Conservation (phyloP, 2,888 invertebrate species). For the Idaea biselata region DNA sequence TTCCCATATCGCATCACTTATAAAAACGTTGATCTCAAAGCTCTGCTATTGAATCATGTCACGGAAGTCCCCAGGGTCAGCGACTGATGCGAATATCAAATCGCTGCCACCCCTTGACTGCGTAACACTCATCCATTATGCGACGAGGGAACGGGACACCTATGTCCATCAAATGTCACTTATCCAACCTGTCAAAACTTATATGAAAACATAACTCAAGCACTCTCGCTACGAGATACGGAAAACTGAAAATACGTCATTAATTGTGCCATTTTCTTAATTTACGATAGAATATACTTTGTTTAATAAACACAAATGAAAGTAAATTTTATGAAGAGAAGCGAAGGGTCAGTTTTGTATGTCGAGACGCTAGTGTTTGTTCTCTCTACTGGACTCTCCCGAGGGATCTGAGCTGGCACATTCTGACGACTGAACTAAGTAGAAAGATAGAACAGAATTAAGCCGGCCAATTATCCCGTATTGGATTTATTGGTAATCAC, state of each 20-base stretch:
- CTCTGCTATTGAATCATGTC: slow-evolving; percentile 66
- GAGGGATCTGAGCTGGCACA: slow-evolving; percentile 78
- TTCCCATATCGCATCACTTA: slow-evolving; percentile 53
- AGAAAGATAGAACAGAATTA: slow-evolving; percentile 81
- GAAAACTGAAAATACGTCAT: slow-evolving; percentile 64
- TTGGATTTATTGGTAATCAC: slow-evolving; percentile 82
- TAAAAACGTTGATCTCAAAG: slow-evolving; percentile 56
- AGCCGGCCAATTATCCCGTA: slow-evolving; percentile 81
- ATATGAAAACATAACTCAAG: slow-evolving; percentile 27
- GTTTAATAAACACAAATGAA: slow-evolving; percentile 45
- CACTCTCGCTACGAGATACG: slow-evolving; percentile 32
- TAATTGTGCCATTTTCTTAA: slow-evolving; percentile 65
- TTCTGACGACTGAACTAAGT: slow-evolving; percentile 81
- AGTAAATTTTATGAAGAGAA: slow-evolving; percentile 48
- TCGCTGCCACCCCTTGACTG: slow-evolving; percentile 72
- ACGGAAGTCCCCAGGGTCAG: slow-evolving; percentile 62
- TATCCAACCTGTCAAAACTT: slow-evolving; percentile 30
- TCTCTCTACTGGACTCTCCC: slow-evolving; percentile 73
- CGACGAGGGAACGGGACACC: slow-evolving; percentile 56
- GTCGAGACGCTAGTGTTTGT: slow-evolving; percentile 59
- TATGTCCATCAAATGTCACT: slow-evolving; percentile 56
- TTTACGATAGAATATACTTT: slow-evolving; percentile 52
- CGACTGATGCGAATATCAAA: slow-evolving; percentile 74
- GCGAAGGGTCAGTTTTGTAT: slow-evolving; percentile 59
- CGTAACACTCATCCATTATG: slow-evolving; percentile 70